These are phyloP conservation scores for Gymnocypris eckloni DNA, from an alignment of 2,797 vertebrate species.

Conservation along the genomic window DNA sequence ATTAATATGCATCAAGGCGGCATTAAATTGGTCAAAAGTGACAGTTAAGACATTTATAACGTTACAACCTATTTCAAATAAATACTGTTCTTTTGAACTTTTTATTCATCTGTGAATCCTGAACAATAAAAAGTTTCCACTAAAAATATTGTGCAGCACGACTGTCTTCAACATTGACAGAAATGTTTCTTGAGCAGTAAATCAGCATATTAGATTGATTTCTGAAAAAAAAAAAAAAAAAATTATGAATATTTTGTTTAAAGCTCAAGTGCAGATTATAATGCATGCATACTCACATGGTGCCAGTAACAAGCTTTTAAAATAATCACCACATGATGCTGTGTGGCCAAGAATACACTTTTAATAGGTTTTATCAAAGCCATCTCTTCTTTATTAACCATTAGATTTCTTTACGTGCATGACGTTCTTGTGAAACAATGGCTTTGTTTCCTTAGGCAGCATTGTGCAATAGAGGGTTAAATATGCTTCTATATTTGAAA, in stretches of 20 bases:
- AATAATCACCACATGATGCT: background rate
- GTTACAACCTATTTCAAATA: too few species aligned
- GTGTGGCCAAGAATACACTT: background rate
- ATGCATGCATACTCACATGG: background rate
- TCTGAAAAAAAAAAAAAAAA: too few species aligned
- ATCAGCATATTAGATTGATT: too few species aligned
- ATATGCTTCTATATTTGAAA: conserved; percentile 20
- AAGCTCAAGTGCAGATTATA: background rate
- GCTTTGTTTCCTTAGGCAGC: background rate
- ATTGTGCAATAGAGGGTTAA: background rate
- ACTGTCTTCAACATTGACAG: too few species aligned
- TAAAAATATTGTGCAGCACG: too few species aligned
- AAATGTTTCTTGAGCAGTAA: too few species aligned
- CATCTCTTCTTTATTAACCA: background rate
- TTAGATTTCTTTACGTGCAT: background rate
- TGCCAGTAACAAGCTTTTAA: background rate
- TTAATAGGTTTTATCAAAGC: background rate
- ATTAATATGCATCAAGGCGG: too few species aligned
- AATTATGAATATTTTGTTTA: background rate
- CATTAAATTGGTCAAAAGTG: too few species aligned
- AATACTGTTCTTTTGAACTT: too few species aligned
- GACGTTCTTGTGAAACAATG: background rate
- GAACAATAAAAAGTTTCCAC: too few species aligned
- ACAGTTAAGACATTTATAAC: too few species aligned
- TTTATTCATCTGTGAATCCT: too few species aligned